Evolutionary conservation across 1,140 invertebrate genomes (phyloP).

Genomic region (Lepidostoma basale): DNA sequence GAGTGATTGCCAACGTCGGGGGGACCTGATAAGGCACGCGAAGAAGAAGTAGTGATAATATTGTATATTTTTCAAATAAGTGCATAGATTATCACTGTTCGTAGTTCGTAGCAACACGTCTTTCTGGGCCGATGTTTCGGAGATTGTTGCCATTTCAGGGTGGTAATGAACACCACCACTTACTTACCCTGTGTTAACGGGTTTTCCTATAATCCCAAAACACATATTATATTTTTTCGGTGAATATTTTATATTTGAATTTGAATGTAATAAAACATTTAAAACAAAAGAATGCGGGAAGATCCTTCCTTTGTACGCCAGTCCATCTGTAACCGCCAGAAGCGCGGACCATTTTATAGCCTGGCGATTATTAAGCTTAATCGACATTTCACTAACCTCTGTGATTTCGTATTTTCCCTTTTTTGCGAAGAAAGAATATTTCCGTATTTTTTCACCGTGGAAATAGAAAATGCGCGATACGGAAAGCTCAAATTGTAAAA

Average conservation of each 20-base stretch:
- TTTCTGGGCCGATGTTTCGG: too few relatives aligned
- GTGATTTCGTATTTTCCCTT: background rate
- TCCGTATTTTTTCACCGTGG: background rate
- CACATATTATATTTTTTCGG: too few relatives aligned
- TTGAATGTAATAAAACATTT: background rate
- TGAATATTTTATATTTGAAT: too few relatives aligned
- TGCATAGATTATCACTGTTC: too few relatives aligned
- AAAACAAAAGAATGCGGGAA: background rate
- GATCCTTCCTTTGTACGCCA: background rate
- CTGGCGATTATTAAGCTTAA: conserved; percentile 23
- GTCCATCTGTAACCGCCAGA: background rate
- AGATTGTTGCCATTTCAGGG: too few relatives aligned
- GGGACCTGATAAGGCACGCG: too few relatives aligned
- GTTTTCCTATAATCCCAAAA: too few relatives aligned
- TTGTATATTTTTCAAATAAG: too few relatives aligned
- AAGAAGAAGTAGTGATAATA: too few relatives aligned
- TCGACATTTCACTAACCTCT: background rate
- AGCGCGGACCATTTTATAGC: conserved; percentile 5
- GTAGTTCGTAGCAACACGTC: too few relatives aligned
- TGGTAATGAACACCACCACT: too few relatives aligned
- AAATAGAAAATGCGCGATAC: conserved; percentile 1
- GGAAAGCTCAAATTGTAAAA: background rate
- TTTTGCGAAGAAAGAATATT: background rate
- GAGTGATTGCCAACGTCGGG: too few relatives aligned
- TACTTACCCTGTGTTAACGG: background rate